A percentile compares a stretch with the other conserved stretches of the same genome.
Evolutionary conservation across 2,113 vertebrate genomes (phyloP).

Genomic region (Plotosus lineatus): DNA sequence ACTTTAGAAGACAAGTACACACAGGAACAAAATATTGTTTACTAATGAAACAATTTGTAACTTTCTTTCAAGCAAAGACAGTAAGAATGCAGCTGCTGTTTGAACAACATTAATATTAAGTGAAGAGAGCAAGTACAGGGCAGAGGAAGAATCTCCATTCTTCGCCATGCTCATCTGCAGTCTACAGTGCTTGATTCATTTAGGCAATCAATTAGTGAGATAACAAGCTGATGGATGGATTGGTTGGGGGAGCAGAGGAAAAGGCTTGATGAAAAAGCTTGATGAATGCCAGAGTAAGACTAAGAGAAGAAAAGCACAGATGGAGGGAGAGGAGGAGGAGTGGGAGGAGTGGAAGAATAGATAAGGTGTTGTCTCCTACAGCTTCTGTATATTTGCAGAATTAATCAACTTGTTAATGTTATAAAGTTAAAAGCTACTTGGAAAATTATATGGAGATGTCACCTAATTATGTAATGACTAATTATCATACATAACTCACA

Average conservation of each 20-base stretch:
- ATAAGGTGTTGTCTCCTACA: slow-evolving; percentile 12
- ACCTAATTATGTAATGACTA: not conserved
- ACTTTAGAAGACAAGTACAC: not conserved
- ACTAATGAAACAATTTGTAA: slow-evolving; percentile 1
- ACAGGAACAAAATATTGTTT: not conserved
- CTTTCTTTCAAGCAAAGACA: not conserved
- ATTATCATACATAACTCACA: not conserved
- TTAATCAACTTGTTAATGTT: slow-evolving; percentile 40
- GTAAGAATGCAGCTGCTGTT: not conserved
- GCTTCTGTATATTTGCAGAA: slow-evolving; percentile 21
- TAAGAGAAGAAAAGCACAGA: not conserved
- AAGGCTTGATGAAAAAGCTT: slow-evolving; percentile 22
- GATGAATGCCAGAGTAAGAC: not conserved
- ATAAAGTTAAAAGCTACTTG: slow-evolving; percentile 1
- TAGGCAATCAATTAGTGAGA: slow-evolving; percentile 43
- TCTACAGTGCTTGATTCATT: slow-evolving; percentile 41
- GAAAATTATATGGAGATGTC: not conserved
- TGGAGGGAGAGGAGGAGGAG: not conserved
- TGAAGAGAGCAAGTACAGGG: not conserved
- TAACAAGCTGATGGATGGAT: slow-evolving; percentile 47
- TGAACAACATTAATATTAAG: slow-evolving; percentile 7
- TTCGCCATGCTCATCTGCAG: slow-evolving; percentile 16
- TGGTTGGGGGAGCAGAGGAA: slow-evolving; percentile 2
- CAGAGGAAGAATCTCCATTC: slow-evolving; percentile 19
- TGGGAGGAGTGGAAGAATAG: not conserved